A percentile compares a stretch with the other conserved stretches of the same genome.
These are phyloP conservation scores for Gorsachius goisagi DNA, from an alignment of 2,113 vertebrate genomes.

Conservation along the genomic window DNA sequence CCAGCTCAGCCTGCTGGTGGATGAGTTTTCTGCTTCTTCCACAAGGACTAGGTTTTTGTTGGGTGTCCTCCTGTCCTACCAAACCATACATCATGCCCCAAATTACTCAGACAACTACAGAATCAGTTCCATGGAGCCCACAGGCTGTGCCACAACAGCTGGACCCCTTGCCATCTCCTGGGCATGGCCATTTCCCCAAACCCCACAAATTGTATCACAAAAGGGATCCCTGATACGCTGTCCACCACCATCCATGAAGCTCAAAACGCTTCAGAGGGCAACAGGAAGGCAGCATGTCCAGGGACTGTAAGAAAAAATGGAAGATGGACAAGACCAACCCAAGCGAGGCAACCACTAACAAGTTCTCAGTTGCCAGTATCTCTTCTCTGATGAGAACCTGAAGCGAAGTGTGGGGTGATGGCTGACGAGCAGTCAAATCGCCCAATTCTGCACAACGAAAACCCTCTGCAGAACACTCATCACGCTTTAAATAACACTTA, in stretches of 20 bases:
- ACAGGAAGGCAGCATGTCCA: background rate
- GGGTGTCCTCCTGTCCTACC: background rate
- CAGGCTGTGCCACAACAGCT: background rate
- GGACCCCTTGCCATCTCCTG: background rate
- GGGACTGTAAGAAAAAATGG: background rate
- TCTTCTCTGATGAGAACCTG: background rate
- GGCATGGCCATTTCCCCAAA: background rate
- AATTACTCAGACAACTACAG: background rate
- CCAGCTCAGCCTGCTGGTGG: background rate
- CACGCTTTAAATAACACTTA: background rate
- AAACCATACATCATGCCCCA: background rate
- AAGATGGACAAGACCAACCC: background rate
- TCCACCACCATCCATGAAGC: fast-evolving
- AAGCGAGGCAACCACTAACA: background rate
- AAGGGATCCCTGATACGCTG: background rate
- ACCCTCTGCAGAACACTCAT: background rate
- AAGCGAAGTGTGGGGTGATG: background rate
- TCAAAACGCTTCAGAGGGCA: background rate
- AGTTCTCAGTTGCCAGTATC: background rate
- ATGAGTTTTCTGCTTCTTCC: background rate
- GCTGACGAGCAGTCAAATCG: background rate
- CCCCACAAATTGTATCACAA: background rate
- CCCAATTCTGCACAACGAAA: background rate
- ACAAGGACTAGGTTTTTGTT: background rate
- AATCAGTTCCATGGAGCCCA: background rate